Base-by-base conservation (phyloP, 2,797 vertebrate genomes). In the Petrocephalus sullivani region DNA sequence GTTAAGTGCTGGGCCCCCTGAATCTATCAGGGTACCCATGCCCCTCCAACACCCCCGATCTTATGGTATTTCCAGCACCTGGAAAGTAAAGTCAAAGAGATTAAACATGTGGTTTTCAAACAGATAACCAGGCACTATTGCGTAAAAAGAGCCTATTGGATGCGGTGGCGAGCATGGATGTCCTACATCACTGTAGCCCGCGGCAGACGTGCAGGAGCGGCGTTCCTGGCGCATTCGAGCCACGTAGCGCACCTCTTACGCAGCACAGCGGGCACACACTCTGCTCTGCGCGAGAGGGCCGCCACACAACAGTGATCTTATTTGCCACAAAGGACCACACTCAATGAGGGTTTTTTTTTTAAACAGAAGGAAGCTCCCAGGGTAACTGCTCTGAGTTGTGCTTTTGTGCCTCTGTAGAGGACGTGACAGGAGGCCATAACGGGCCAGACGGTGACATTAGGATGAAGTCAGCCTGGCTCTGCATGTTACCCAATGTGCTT, bases 311-410 rank as follows among this genome's bases (percentile, higher is more conserved):
- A 19, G 56, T 9, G n/a, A 84, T 54, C 46, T 75, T 78, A 23
- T 51, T 84, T n/a, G 33, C 67, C 75, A 67, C 51, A 84, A 4
- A 87, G 81, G 41, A 67, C 88, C 37, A 64, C 86, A 57, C 61
- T 51, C n/a, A 7, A 28, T 19, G 75, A 58, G 75, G 49, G 71
- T n/a, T 85, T 85, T 88, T 85, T 83, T 46, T 46, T 75, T 46
- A 78, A 82, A 87, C 88, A 87, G 56, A 89, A 82, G 85, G 64
- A 89, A 87, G 86, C 87, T 87, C 60, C n/a, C 60, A 81, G n/a
- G 41, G 51, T 87, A 67, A 61, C 58, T 71, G 85, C 57, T 41
- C 14, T 46, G 86, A 87, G 58, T 85, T 85, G 60, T 83, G 86
- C 54, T 83, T 84, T 84, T 67, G 57, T 61, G 87, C 78, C 49